Conservation (phyloP, 2,113 vertebrate species). For the Caloenas nicobarica region DNA sequence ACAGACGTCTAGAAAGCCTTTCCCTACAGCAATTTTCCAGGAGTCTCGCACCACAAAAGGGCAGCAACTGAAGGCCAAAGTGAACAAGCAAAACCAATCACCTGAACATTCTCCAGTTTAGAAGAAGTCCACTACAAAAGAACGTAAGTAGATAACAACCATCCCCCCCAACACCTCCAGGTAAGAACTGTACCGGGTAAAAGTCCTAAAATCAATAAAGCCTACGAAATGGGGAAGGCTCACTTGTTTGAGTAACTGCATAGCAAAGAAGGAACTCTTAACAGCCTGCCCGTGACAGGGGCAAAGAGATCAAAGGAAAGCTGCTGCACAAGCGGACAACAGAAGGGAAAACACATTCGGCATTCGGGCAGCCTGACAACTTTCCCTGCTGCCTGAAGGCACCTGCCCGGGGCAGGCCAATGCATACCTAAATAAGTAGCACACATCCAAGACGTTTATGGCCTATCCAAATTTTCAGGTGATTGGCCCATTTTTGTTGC, state of each 20-base stretch:
- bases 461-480: neutral
- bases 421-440: neutral
- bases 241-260: neutral
- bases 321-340: neutral
- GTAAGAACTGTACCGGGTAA: neutral
- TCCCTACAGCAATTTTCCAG: neutral
- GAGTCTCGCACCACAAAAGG: neutral
- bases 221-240: neutral
- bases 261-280: neutral
- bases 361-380: neutral
- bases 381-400: neutral
- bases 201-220: neutral
- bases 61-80: neutral
- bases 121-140: neutral
- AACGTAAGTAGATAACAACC: neutral
- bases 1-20: neutral
- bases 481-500: neutral
- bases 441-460: neutral
- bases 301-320: neutral
- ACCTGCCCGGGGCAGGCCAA: neutral
- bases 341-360: neutral
- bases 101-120: neutral
- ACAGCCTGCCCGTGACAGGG: neutral
- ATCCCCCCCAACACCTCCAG: neutral
- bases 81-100: neutral